These are phyloP conservation scores for Acanthosepion esculentum DNA, from an alignment of 2,888 invertebrate genomes.

Conservation along the genomic window DNA sequence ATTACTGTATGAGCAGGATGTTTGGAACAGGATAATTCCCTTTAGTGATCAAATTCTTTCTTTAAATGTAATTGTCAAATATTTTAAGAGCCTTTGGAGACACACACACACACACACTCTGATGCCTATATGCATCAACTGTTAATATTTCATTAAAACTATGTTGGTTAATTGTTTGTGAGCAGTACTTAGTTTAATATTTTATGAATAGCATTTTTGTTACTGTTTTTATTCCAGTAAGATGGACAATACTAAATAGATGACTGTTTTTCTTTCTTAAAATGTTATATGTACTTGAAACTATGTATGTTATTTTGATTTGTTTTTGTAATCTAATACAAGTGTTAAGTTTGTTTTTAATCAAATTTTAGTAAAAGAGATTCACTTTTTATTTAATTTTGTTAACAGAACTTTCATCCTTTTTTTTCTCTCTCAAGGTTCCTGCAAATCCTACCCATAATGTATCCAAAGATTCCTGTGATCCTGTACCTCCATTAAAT, in stretches of 20 bases:
- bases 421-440: background rate
- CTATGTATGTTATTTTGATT: background rate
- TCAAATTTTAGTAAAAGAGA: background rate
- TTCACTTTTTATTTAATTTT: background rate
- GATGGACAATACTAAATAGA: background rate
- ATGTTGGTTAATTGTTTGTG: background rate
- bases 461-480: conserved; percentile 34
- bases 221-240: background rate
- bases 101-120: too few relatives aligned
- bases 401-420: background rate
- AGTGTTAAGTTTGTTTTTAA: too few relatives aligned
- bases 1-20: too few relatives aligned
- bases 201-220: background rate
- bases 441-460: conserved; percentile 38
- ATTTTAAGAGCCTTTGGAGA: too few relatives aligned
- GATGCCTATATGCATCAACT: background rate
- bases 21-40: too few relatives aligned
- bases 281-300: background rate
- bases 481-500: background rate
- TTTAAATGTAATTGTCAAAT: too few relatives aligned
- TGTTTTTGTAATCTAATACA: too few relatives aligned
- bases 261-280: background rate
- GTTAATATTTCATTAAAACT: background rate
- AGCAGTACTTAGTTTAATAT: background rate
- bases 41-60: too few relatives aligned